phyloP scores from a whole-genome alignment of 2,888 invertebrate genomes.

The Heliothis peltigera region DNA sequence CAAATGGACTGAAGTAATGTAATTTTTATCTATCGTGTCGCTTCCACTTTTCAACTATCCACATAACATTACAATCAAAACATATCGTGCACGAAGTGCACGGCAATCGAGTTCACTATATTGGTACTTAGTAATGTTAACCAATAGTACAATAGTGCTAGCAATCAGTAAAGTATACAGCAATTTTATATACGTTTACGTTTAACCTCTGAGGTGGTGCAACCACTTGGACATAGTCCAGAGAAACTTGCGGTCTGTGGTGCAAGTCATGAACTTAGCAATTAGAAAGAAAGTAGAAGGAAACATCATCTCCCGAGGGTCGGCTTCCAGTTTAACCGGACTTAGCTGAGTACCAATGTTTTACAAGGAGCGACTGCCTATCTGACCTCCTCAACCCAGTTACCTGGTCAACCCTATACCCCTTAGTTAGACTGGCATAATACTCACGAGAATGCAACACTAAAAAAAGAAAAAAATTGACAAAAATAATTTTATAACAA shows the following conservation, averaged over 20 bases:
- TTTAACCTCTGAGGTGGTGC: conserved; percentile 81
- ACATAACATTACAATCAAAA: background rate
- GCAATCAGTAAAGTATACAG: conserved; percentile 85
- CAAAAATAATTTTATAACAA: no score
- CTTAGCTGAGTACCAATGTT: no score
- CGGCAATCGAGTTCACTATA: conserved; percentile 18
- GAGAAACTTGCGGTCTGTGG: conserved; percentile 66
- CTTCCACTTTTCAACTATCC: background rate
- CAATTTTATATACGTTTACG: conserved; percentile 81
- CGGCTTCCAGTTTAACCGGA: no score
- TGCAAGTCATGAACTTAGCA: conserved; percentile 49
- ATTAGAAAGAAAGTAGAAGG: no score
- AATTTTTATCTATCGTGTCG: background rate
- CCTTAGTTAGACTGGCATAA: no score
- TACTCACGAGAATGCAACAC: no score
- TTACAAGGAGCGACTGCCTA: no score
- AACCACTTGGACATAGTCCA: conserved; percentile 81
- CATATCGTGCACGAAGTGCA: conserved; percentile 14
- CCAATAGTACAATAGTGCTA: conserved; percentile 66
- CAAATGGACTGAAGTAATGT: background rate
- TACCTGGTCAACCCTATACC: no score
- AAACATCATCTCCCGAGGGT: no score
- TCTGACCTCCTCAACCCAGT: no score
- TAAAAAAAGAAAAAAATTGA: no score
- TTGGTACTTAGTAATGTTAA: conserved; percentile 35